Percentiles rank a stretch among this genome's conserved stretches.
These are phyloP conservation scores for Plagodis dolabraria DNA, from an alignment of 2,888 invertebrate species.

Conservation along the genomic window DNA sequence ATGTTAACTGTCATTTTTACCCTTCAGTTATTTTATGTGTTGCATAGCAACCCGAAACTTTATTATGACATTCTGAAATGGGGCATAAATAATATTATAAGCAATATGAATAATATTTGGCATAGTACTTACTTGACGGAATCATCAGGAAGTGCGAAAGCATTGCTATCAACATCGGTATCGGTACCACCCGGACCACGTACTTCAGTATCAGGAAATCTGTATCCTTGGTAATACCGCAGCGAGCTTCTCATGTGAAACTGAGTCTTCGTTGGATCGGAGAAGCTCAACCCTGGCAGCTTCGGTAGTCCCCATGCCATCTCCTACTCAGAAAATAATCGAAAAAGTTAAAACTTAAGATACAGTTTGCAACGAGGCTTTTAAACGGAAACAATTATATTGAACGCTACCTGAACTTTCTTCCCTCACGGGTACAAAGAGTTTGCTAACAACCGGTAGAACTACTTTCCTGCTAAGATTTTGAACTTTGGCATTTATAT, in stretches of 20 bases:
- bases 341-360: conserved; percentile 7
- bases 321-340: conserved; percentile 21
- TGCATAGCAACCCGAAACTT: too few species aligned
- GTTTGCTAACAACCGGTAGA: conserved; percentile 23
- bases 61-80: too few species aligned
- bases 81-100: too few species aligned
- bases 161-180: conserved; percentile 86
- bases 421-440: conserved; percentile 12
- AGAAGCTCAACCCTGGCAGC: conserved; percentile 88
- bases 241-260: conserved; percentile 87
- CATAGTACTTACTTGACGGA: conserved; percentile 77
- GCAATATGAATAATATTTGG: too few species aligned
- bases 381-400: conserved; percentile 14
- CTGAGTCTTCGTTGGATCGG: conserved; percentile 86
- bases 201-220: conserved; percentile 82
- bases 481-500: conserved; percentile 28
- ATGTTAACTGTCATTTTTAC: too few species aligned
- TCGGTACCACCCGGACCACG: conserved; percentile 86
- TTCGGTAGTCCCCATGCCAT: conserved; percentile 88
- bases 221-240: conserved; percentile 87
- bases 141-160: conserved; percentile 81
- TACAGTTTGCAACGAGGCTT: background rate
- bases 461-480: conserved; percentile 30
- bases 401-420: conserved; percentile 9
- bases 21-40: too few species aligned